phyloP scores from a whole-genome alignment of 2,888 invertebrate genomes.

The Abscondita cerata region DNA sequence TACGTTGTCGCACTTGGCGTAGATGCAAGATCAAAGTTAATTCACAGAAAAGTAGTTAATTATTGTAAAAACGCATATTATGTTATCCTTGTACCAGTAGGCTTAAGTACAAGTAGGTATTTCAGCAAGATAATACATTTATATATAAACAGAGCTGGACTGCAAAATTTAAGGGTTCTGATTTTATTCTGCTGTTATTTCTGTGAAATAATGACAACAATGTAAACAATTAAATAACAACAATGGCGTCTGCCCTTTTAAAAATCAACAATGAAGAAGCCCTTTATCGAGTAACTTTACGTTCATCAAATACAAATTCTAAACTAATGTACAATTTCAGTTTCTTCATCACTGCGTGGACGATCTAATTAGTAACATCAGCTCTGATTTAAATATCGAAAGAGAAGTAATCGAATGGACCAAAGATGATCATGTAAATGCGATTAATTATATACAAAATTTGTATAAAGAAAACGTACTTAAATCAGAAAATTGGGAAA shows the following conservation, averaged over 20 bases:
- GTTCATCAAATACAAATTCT: not conserved
- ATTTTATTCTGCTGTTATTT: no score
- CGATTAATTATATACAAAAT: slow-evolving; percentile 49
- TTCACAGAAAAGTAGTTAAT: no score
- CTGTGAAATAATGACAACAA: no score
- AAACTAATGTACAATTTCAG: slow-evolving; percentile 43
- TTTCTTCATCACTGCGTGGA: slow-evolving; percentile 56
- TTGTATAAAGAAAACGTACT: slow-evolving; percentile 47
- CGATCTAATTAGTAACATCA: slow-evolving; percentile 47
- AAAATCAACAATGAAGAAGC: slow-evolving; percentile 42
- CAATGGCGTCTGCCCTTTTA: slow-evolving; percentile 20
- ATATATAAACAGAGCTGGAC: no score
- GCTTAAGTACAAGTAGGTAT: no score
- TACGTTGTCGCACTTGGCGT: no score
- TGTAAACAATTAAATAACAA: not conserved
- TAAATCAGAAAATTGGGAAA: slow-evolving; percentile 34
- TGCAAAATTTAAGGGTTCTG: no score
- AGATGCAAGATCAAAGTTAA: no score
- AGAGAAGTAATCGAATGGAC: slow-evolving; percentile 54
- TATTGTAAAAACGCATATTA: no score
- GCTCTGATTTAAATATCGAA: slow-evolving; percentile 45
- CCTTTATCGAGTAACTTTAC: slow-evolving; percentile 40
- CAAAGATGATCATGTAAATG: slow-evolving; percentile 47
- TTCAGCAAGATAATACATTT: no score
- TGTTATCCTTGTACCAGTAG: no score